Conservation (phyloP, 2,888 invertebrate genomes). For the Dolichomitus sp. region DNA sequence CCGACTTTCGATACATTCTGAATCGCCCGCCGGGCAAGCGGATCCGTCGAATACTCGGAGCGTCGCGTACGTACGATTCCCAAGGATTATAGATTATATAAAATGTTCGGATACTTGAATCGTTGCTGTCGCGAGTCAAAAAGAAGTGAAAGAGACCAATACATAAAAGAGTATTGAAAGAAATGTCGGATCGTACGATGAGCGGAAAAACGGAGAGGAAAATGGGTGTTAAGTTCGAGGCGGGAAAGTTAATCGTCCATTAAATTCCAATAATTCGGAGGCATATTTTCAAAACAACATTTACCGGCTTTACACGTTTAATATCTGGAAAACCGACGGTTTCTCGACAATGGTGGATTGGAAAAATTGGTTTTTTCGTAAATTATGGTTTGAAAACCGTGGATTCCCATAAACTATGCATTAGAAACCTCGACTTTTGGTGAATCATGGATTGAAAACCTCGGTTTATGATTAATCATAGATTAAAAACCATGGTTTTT, state of each 20-base stretch:
- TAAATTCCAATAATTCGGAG: conserved; percentile 16
- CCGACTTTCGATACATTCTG: conserved; percentile 57
- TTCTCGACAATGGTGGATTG: no score
- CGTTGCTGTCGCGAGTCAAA: conserved; percentile 37
- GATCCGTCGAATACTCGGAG: conserved; percentile 1
- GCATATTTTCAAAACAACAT: background rate
- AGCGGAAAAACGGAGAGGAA: background rate
- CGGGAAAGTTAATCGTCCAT: conserved; percentile 32
- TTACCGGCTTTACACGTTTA: background rate
- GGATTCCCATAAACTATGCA: background rate
- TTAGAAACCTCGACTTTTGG: no score
- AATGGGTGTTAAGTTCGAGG: conserved; percentile 13
- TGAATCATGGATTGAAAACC: no score
- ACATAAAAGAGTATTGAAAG: background rate
- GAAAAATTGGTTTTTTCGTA: no score
- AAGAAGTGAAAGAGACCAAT: conserved; percentile 12
- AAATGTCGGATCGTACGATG: conserved; percentile 11
- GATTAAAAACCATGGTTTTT: no score
- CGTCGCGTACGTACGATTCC: background rate
- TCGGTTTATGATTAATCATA: no score
- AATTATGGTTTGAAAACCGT: background rate
- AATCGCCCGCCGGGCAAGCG: conserved; percentile 24
- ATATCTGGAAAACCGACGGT: background rate
- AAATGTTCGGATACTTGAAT: conserved; percentile 43
- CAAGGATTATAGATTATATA: conserved; percentile 51